A percentile compares a stretch with the other conserved stretches of the same genome.
phyloP scores from a whole-genome alignment of 2,113 vertebrate species.

The Chaetorhynchus papuensis region DNA sequence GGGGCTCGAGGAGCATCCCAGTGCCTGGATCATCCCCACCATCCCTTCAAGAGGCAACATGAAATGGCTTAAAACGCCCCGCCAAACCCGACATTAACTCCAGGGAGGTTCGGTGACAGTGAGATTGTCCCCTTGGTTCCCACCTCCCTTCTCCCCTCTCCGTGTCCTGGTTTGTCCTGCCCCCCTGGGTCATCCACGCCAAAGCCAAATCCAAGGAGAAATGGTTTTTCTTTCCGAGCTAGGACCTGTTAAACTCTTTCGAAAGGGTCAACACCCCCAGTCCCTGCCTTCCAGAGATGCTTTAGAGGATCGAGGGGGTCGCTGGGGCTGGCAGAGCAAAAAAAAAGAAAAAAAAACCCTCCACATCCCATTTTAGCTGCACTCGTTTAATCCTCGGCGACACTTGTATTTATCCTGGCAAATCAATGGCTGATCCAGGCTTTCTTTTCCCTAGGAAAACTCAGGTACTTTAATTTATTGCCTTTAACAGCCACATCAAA shows the following conservation, averaged over 20 bases:
- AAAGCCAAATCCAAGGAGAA: neutral
- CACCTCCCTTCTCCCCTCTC: neutral
- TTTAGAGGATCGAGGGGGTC: neutral
- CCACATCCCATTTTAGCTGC: neutral
- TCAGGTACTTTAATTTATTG: slow-evolving; percentile 42
- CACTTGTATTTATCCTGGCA: neutral
- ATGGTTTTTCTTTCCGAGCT: fast-evolving
- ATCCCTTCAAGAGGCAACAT: fast-evolving
- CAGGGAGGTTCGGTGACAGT: neutral
- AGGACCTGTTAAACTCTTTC: neutral
- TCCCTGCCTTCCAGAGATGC: neutral
- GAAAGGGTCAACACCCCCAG: neutral
- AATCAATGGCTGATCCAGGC: neutral
- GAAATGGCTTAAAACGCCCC: neutral
- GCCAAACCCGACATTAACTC: fast-evolving
- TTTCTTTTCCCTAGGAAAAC: neutral
- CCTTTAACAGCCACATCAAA: slow-evolving; percentile 21
- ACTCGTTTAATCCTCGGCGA: neutral
- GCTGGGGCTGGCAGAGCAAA: neutral
- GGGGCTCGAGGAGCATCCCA: neutral
- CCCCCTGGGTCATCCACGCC: fast-evolving
- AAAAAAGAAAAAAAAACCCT: neutral
- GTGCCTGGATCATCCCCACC: neutral
- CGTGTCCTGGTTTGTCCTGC: neutral
- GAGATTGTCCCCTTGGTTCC: neutral